These are phyloP conservation scores for Melanocharis versteri DNA, from an alignment of 2,113 vertebrate species.

Conservation along the genomic window DNA sequence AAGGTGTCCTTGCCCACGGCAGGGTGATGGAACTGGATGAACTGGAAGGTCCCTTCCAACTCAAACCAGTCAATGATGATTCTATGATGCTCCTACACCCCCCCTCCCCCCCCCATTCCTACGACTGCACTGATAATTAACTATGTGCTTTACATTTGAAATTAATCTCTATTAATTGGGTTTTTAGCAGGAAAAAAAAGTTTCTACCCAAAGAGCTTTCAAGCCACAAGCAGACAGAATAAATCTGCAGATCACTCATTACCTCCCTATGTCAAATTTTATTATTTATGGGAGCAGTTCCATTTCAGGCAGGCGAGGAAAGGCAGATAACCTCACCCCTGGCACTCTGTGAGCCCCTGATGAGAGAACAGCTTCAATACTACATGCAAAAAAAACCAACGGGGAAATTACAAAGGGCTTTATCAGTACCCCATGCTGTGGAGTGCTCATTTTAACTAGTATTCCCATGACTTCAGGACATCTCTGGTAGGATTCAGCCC, in stretches of 20 bases:
- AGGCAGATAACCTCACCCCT: neutral
- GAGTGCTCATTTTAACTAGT: neutral
- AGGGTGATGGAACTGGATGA: neutral
- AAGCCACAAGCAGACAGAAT: neutral
- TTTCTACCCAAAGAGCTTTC: neutral
- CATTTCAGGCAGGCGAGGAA: neutral
- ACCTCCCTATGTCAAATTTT: neutral
- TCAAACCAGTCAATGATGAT: neutral
- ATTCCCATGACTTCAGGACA: neutral
- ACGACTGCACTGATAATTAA: neutral
- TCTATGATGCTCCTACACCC: neutral
- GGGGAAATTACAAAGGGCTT: neutral
- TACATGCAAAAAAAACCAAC: neutral
- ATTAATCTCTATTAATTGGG: neutral
- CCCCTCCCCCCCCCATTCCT: neutral
- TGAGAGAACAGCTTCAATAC: neutral
- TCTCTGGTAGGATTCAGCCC: neutral
- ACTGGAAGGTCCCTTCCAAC: neutral
- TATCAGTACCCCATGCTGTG: neutral
- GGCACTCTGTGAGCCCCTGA: neutral
- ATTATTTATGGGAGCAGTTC: neutral
- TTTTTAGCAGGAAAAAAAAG: neutral
- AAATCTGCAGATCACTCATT: neutral
- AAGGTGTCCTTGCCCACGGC: neutral
- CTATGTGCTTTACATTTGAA: neutral